These are phyloP conservation scores for Micoletzkya japonica DNA, from an alignment of 2,888 invertebrate genomes.

Conservation along the genomic window DNA sequence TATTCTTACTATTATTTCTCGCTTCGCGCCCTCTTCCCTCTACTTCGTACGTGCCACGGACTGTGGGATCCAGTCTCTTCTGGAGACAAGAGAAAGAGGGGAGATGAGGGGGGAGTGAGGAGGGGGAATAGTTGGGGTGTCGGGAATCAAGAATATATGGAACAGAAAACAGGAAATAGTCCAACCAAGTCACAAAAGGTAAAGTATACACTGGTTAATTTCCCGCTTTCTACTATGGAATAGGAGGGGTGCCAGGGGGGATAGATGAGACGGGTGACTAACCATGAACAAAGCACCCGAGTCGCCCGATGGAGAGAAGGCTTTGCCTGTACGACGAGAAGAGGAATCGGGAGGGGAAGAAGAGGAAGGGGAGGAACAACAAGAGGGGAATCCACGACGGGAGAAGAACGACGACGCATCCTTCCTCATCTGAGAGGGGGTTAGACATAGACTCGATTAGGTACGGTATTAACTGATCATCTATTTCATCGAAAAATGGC, in stretches of 20 bases:
- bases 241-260: no score
- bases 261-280: no score
- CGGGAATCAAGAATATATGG: not conserved
- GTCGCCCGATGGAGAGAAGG: slow-evolving; percentile 23
- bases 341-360: not conserved
- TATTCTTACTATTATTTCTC: slow-evolving; percentile 23
- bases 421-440: slow-evolving; percentile 38
- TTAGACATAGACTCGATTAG: no score
- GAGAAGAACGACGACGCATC: slow-evolving; percentile 35
- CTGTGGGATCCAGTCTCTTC: slow-evolving; percentile 24
- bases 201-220: no score
- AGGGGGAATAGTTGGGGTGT: no score
- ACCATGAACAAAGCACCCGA: slow-evolving; percentile 22
- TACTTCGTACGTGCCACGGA: slow-evolving; percentile 1
- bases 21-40: not conserved
- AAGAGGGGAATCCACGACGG: slow-evolving; percentile 31
- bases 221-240: no score
- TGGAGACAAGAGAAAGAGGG: not conserved
- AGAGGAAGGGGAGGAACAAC: not conserved
- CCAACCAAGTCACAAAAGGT: no score
- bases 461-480: no score
- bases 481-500: no score
- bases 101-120: not conserved
- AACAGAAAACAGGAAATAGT: not conserved
- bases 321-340: not conserved